Evolutionary conservation across 2,888 invertebrate genomes (phyloP), one percentile per base, ranked within the genome.

Genomic region (Cheilosia urbana): DNA sequence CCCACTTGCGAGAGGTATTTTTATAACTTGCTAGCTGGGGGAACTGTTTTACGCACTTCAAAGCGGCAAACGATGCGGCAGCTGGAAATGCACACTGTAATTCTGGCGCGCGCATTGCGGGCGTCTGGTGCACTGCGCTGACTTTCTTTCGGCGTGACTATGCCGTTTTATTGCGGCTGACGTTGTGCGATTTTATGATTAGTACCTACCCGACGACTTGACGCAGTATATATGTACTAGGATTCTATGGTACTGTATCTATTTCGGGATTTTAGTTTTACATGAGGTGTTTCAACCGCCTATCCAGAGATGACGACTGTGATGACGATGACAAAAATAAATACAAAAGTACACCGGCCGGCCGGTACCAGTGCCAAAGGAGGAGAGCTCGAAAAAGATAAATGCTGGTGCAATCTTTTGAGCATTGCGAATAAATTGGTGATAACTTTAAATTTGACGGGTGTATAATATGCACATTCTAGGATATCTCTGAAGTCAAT

Each of bases 241-340:
- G 2, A 42, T 15, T 73, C 45, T 15, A 13, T 63, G 30, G 27
- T 53, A 73, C 37, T 57, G 40, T 62, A 83, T 51, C 73, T 83
- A 83, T 83, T 83, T 79, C 19, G 66, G 62, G 73, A 63, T 30
- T 24, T 49, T 34, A 37, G 58, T 73, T 62, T 73, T 57, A 53
- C 51, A 57, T 51, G 63, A 83, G 83, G 83, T 73, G 68, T 79
- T 73, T 69, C 42, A 57, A 72, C 71, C 42, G 55, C 65, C 77
- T 78, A 55, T 78, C 66, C 60, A 63, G 42, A 78, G 15, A 45
- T 73, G 68, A 83, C 63, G 73, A 45, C 72, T 83, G 27, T 57
- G 63, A 78, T 57, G 66, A 68, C 68, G 68, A 73, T 68, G 60
- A 83, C 72, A 66, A 62, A 83, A 83, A 83, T 83, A 83, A 83